These are phyloP conservation scores for Hippopotamus amphibius DNA, from an alignment of 2,113 vertebrate genomes.

Conservation along the genomic window DNA sequence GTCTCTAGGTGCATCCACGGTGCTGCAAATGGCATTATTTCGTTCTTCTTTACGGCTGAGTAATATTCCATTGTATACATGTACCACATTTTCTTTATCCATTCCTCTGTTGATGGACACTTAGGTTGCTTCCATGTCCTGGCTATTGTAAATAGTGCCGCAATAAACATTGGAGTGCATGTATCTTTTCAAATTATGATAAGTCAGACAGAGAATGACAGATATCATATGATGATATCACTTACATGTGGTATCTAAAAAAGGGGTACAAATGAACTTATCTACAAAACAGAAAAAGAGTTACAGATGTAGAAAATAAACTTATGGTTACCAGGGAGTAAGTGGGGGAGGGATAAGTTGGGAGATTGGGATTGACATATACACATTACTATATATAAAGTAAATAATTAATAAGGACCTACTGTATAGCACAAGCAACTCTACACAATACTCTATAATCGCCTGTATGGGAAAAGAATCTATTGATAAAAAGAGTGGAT, in stretches of 20 bases:
- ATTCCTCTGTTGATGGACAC: background rate
- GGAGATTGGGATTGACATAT: background rate
- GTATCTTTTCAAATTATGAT: background rate
- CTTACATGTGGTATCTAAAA: background rate
- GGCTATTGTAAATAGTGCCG: background rate
- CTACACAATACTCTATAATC: background rate
- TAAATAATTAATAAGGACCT: background rate
- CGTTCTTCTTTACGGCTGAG: background rate
- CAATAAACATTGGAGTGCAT: background rate
- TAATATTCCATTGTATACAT: background rate
- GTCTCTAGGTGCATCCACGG: background rate
- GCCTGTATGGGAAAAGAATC: background rate
- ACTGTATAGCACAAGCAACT: background rate
- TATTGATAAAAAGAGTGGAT: background rate
- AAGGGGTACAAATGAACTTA: background rate
- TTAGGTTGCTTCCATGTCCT: background rate
- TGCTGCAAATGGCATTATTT: background rate
- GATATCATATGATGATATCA: background rate
- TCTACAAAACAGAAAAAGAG: background rate
- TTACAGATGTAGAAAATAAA: background rate
- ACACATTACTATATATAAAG: background rate
- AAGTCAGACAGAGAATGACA: background rate
- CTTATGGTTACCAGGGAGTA: background rate
- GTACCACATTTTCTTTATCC: background rate
- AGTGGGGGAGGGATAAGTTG: background rate